These are phyloP conservation scores for Megalops atlanticus DNA, from an alignment of 2,113 vertebrate genomes.

Conservation along the genomic window DNA sequence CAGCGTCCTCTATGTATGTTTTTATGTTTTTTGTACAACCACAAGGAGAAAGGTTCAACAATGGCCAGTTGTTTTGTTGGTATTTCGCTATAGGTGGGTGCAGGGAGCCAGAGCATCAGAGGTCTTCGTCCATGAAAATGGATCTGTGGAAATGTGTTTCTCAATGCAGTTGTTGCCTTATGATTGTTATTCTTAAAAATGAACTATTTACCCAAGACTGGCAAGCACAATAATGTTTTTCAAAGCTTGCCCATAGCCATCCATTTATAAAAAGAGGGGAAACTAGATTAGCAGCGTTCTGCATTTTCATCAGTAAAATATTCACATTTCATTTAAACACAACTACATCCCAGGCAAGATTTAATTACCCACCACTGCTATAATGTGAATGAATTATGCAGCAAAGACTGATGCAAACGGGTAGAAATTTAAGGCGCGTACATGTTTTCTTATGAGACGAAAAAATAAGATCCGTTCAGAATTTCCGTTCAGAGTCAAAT, in stretches of 20 bases:
- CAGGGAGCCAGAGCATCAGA: slow-evolving; percentile 47
- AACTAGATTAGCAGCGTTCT: slow-evolving; percentile 63
- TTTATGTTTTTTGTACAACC: slow-evolving; percentile 43
- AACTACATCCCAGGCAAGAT: slow-evolving; percentile 63
- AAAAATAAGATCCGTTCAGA: background rate
- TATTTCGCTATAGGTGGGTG: slow-evolving; percentile 33
- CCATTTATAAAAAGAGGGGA: slow-evolving; percentile 52
- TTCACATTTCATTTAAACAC: slow-evolving; percentile 76
- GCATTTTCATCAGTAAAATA: slow-evolving; percentile 68
- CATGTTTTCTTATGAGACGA: slow-evolving; percentile 14
- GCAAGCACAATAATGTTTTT: slow-evolving; percentile 57
- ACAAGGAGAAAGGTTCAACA: background rate
- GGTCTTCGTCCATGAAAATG: slow-evolving; percentile 41
- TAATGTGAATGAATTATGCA: slow-evolving; percentile 80
- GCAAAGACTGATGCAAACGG: slow-evolving; percentile 71
- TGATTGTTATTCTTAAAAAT: slow-evolving; percentile 57
- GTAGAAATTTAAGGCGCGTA: slow-evolving; percentile 64
- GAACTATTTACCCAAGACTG: slow-evolving; percentile 49
- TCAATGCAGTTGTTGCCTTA: slow-evolving; percentile 63
- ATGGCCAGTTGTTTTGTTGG: background rate
- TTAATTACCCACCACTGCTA: slow-evolving; percentile 72
- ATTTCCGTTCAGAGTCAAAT: slow-evolving; percentile 32
- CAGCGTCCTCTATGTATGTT: slow-evolving; percentile 73
- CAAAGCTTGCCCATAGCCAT: slow-evolving; percentile 49
- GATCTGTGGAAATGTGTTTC: slow-evolving; percentile 56